A percentile compares a stretch with the other conserved stretches of the same genome.
phyloP scores from a whole-genome alignment of 2,113 vertebrate species.

The Actinemys pallida region DNA sequence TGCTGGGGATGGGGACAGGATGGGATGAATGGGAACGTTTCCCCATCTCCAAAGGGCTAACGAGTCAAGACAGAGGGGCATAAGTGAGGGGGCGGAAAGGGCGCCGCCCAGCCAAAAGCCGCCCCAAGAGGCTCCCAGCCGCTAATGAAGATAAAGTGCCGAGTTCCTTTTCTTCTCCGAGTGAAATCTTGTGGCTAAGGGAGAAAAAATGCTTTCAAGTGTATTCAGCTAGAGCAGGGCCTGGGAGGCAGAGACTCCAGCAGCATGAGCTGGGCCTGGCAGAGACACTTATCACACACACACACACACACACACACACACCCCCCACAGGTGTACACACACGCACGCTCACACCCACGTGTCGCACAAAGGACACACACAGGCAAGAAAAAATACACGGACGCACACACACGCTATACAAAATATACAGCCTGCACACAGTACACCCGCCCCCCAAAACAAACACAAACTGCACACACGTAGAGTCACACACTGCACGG shows the following conservation, averaged over 20 bases:
- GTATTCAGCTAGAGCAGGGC: constrained; percentile 56
- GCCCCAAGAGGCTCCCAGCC: constrained; percentile 58
- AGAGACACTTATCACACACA: constrained; percentile 44
- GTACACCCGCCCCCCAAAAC: background rate
- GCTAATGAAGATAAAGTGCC: constrained; percentile 73
- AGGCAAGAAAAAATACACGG: background rate
- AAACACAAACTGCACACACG: accelerated
- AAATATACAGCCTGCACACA: background rate
- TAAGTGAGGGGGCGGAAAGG: constrained; percentile 32
- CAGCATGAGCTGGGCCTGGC: background rate
- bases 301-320: too few relatives aligned
- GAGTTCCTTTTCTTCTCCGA: constrained; percentile 54
- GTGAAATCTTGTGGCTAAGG: constrained; percentile 58
- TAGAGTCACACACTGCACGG: background rate
- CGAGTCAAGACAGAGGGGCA: constrained; percentile 19
- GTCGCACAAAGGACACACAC: background rate
- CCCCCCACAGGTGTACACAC: background rate
- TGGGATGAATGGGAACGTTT: background rate
- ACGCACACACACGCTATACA: accelerated
- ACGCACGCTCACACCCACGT: background rate
- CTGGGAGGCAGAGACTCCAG: constrained; percentile 69
- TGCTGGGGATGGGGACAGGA: accelerated
- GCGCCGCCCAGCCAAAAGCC: constrained; percentile 50
- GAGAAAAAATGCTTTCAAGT: constrained; percentile 73
- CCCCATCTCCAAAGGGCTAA: constrained; percentile 2